Base-by-base conservation (phyloP, 35 echinoderm and acorn worm genomes). In the Diadema setosum region DNA sequence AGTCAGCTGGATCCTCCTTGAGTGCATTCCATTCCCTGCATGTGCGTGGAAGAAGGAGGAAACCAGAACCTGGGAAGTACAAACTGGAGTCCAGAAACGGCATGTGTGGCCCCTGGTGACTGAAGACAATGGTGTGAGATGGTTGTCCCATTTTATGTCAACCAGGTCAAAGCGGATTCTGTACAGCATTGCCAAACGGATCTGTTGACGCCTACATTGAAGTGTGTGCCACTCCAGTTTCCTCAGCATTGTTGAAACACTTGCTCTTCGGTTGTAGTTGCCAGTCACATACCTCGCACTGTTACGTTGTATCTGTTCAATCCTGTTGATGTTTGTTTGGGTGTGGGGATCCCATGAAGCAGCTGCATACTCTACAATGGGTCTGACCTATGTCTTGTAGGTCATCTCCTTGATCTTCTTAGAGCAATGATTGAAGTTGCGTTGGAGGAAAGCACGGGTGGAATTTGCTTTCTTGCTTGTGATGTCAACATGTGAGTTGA, bases 391-490 rank as follows among this genome's bases (percentile, higher is more conserved):
- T 7, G 3, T 42, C 25, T 34, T n/a, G 58, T 85, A 65, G 42
- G 75, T 69, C 30, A 58, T 36, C 34, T 82, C 18, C 30, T 89
- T 89, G 30, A 89, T 82, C 31, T 65, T 89, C 0, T 26, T 57
- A 52, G 12, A n/a, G 39, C 76, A 89, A 15, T 35, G 75, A 26
- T 58, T 42, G 59, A 89, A 67, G 78, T 89, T 89, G 30, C 52
- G 35, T 4, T 36, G 29, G 18, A 89, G 45, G 35, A 89, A 81
- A 73, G 87, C 70, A 34, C 34, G 27, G 46, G 39, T 82, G 58
- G 75, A 89, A 39, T 65, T 89, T 43, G 87, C 75, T 27, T 89
- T 89, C 1, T 89, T 67, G 4, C 23, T 78, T 49, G 34, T 82
- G 23, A 44, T 31, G 17, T 60, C 57, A 21, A 67, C 58, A 46